A percentile compares a stretch with the other conserved stretches of the same genome.
These are phyloP conservation scores for Ophion ellenae DNA, from an alignment of 2,888 invertebrate species.

Conservation along the genomic window DNA sequence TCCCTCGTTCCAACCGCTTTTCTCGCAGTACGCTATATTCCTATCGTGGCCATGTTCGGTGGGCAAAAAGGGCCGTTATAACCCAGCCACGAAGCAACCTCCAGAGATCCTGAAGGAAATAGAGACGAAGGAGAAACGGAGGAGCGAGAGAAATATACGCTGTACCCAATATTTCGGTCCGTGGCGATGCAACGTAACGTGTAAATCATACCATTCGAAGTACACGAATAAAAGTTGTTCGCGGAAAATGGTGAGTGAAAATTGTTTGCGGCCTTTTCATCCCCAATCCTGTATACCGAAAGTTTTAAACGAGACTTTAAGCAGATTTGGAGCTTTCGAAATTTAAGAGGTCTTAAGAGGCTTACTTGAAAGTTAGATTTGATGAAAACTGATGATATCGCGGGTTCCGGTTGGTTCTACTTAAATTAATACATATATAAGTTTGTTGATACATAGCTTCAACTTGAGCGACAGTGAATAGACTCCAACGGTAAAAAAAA, in stretches of 20 bases:
- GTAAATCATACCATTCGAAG: conserved; percentile 8
- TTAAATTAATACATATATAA: not conserved
- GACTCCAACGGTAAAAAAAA: not conserved
- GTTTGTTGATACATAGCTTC: not conserved
- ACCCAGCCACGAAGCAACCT: conserved; percentile 52
- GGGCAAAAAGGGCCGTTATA: conserved; percentile 58
- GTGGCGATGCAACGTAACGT: not conserved
- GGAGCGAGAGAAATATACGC: conserved; percentile 8
- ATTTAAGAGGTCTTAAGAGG: conserved; percentile 6
- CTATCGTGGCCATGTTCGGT: conserved; percentile 26
- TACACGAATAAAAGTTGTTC: not conserved
- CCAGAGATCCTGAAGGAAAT: conserved; percentile 38
- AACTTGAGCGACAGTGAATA: not conserved
- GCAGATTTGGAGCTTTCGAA: not conserved
- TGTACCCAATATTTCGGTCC: conserved; percentile 35
- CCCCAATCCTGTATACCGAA: not conserved
- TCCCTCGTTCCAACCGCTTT: not conserved
- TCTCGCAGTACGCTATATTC: conserved; percentile 26
- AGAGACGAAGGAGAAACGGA: conserved; percentile 6
- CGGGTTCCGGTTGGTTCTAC: not conserved
- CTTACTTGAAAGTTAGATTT: not conserved
- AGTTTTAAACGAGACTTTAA: conserved; percentile 22
- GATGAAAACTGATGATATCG: not conserved
- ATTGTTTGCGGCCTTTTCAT: not conserved
- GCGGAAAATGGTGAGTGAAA: not conserved